A percentile compares a stretch with the other conserved stretches of the same genome.
Evolutionary conservation across 2,797 vertebrate species (phyloP).

Genomic region (Craterocephalus amniculus): DNA sequence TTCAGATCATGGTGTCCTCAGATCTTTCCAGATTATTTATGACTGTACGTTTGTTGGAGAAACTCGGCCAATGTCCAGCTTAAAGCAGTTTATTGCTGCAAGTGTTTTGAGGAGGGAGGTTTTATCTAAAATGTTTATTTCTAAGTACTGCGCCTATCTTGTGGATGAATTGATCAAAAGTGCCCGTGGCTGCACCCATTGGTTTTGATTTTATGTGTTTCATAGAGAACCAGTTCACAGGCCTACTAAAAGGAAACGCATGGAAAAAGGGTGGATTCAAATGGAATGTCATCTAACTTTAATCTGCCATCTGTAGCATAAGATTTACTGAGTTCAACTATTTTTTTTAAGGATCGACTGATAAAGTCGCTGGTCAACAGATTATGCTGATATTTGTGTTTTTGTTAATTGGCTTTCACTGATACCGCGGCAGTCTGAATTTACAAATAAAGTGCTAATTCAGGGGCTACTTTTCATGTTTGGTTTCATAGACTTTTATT

Average conservation of each 20-base stretch:
- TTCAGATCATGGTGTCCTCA: constrained; percentile 38
- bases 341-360: constrained; percentile 37
- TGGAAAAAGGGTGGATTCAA: constrained; percentile 8
- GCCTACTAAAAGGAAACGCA: neutral
- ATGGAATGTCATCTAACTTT: neutral
- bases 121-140: constrained; percentile 12
- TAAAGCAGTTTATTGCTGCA: neutral
- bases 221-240: constrained; percentile 15
- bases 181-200: constrained; percentile 16
- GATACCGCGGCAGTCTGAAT: too few species aligned
- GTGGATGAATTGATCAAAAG: constrained; percentile 22
- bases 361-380: too few species aligned
- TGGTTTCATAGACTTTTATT: too few species aligned
- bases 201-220: constrained; percentile 40
- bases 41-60: neutral
- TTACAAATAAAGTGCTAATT: too few species aligned
- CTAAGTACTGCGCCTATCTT: constrained; percentile 26
- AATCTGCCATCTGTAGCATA: constrained; percentile 9
- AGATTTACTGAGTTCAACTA: constrained; percentile 38
- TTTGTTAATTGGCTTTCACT: too few species aligned
- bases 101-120: neutral
- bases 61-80: neutral
- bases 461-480: too few species aligned
- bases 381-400: too few species aligned
- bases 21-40: constrained; percentile 32